Percentiles rank a stretch among this genome's conserved stretches.
phyloP scores from a whole-genome alignment of 2,888 invertebrate genomes.

The Phania funesta region DNA sequence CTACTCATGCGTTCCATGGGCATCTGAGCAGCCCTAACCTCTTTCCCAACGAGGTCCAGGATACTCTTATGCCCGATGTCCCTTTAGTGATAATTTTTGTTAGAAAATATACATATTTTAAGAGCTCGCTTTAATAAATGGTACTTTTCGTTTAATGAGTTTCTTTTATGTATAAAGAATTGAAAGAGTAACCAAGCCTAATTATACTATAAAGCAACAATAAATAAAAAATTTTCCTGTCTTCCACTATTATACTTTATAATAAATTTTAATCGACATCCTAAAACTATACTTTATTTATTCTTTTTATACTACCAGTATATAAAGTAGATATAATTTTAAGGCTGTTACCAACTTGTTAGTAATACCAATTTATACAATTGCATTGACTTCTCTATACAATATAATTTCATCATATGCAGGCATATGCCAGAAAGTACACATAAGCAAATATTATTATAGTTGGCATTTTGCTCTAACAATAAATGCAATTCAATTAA shows the following conservation, averaged over 20 bases:
- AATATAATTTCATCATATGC: not conserved
- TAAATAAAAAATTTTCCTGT: not conserved
- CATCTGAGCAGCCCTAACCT: too few relatives aligned
- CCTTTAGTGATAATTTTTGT: too few relatives aligned
- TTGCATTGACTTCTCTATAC: conserved; percentile 36
- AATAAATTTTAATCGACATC: conserved; percentile 25
- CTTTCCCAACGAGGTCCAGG: too few relatives aligned
- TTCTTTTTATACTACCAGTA: not conserved
- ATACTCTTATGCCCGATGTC: too few relatives aligned
- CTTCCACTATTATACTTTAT: not conserved
- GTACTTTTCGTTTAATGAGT: too few relatives aligned
- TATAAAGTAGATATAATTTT: not conserved
- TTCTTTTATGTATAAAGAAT: too few relatives aligned
- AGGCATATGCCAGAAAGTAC: not conserved
- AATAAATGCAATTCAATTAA: conserved; percentile 69
- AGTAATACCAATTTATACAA: conserved; percentile 31
- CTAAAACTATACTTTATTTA: conserved; percentile 35
- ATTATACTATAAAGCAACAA: too few relatives aligned
- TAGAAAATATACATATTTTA: too few relatives aligned
- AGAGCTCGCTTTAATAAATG: too few relatives aligned
- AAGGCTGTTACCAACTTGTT: conserved; percentile 24
- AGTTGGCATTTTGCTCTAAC: conserved; percentile 34
- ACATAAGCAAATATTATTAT: not conserved
- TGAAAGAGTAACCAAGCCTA: too few relatives aligned
- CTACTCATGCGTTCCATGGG: too few relatives aligned